Evolutionary conservation across 2,888 invertebrate species (phyloP), one percentile per base, ranked within the genome.

Genomic region (Fragum whitleyi): DNA sequence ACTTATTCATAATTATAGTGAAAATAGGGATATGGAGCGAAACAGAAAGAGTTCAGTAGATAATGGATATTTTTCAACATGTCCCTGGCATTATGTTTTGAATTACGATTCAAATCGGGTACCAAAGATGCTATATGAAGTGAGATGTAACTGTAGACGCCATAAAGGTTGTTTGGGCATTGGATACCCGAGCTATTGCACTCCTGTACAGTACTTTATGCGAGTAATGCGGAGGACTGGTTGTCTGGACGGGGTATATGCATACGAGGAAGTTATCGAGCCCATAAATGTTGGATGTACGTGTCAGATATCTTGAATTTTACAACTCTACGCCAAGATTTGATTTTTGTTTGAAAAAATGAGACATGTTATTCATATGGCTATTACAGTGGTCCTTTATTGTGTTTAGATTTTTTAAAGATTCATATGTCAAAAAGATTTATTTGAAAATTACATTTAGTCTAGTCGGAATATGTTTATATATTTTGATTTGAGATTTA

Each of bases 251-350:
- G 79, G 79, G 1, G 29, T 32, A 21, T 81, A 42, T 29, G 42
- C 65, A 14, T 84, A 84, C 19, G 57, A 32, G 1, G 32, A 67
- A 6, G 53, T 61, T 3, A 53, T 75, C 9, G 84, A 84, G 29
- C 70, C 65, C 19, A 72, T 84, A 11, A 79, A 39, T 21, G 78
- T 81, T 1, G 81, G 81, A 1, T 84, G 84, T 67, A 81, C 84
- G 3, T 84, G 84, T 51, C 51, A 51, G n/a, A 47, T 5, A 5
- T 36, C 3, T 36, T 9, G 9, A 9, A 36, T 3, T 36, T 36
- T 9, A 36, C 9, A 36, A 36, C 3, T 9, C 9, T 36, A 36
- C 32, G 32, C 32, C 9, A 3, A 36, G 32, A 36, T 36, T 36
- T 36, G 32, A 36, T 6, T 36, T 3, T 6, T 36, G 32, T 36